A percentile compares a stretch with the other conserved stretches of the same genome.
Conservation (phyloP, 1,140 invertebrate species). For the Muscidifurax raptorellus region DNA sequence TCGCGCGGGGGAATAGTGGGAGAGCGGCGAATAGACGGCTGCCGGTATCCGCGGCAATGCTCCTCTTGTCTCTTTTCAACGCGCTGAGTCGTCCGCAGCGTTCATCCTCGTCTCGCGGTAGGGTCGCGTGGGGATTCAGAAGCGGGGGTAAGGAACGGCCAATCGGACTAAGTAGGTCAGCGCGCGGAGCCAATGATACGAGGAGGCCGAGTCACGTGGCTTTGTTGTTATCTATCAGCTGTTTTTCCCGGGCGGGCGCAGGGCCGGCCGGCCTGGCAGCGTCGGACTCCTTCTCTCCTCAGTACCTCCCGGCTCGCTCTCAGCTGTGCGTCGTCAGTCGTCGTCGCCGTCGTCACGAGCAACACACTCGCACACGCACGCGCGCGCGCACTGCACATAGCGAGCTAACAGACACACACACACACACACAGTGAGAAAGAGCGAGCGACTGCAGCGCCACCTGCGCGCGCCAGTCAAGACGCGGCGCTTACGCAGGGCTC, state of each 20-base stretch:
- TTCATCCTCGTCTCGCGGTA: background rate
- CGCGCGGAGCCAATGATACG: constrained; percentile 57
- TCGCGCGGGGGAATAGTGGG: constrained; percentile 32
- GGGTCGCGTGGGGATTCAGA: background rate
- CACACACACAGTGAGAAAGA: background rate
- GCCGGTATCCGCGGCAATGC: background rate
- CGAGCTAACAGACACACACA: background rate
- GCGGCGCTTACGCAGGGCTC: background rate
- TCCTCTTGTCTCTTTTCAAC: background rate
- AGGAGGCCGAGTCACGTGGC: constrained; percentile 65
- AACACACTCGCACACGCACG: background rate
- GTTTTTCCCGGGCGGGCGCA: constrained; percentile 72
- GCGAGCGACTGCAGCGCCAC: background rate
- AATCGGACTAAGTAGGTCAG: constrained; percentile 71
- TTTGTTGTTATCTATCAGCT: constrained; percentile 81
- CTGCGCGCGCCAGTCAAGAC: constrained; percentile 1
- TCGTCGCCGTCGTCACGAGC: background rate
- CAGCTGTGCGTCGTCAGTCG: constrained; percentile 73
- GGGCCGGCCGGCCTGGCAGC: constrained; percentile 58
- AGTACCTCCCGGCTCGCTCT: constrained; percentile 71
- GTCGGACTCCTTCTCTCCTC: constrained; percentile 55
- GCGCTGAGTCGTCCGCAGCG: background rate
- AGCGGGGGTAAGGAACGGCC: constrained; percentile 54
- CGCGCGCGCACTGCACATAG: background rate
- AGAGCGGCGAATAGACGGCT: constrained; percentile 13